These are phyloP conservation scores for Cosmia pyralina DNA, from an alignment of 2,888 invertebrate genomes.

Conservation along the genomic window DNA sequence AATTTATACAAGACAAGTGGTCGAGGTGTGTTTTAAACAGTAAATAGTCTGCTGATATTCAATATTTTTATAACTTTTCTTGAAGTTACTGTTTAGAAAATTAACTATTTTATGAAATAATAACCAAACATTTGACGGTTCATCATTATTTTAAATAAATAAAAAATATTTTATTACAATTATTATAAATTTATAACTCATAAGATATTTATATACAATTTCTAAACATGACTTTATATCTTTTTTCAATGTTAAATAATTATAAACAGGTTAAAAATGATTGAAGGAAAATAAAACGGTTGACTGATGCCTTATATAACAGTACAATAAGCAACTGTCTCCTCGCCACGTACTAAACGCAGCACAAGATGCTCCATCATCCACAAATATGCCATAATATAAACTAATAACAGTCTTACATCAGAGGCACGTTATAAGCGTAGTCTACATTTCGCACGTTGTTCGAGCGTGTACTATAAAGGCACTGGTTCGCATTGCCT, in stretches of 20 bases:
- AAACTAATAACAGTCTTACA: constrained; percentile 51
- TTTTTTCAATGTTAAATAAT: not conserved
- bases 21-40: not conserved
- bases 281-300: not conserved
- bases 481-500: constrained; percentile 59
- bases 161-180: not conserved
- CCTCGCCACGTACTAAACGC: not conserved
- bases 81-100: not conserved
- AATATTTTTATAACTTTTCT: not conserved
- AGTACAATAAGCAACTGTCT: constrained; percentile 1
- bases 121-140: not conserved
- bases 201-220: not conserved
- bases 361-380: constrained; percentile 22
- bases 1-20: constrained; percentile 4
- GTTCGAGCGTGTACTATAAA: constrained; percentile 61
- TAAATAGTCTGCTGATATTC: not conserved
- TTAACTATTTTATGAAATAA: not conserved
- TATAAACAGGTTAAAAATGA: too few relatives aligned
- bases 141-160: not conserved
- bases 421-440: constrained; percentile 47
- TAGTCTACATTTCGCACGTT: constrained; percentile 67
- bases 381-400: constrained; percentile 33
- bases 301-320: too few relatives aligned
- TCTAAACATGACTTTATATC: not conserved
- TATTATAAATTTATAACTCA: too few relatives aligned